phyloP scores from a whole-genome alignment of 2,113 vertebrate genomes.

The Anoplopoma fimbria region DNA sequence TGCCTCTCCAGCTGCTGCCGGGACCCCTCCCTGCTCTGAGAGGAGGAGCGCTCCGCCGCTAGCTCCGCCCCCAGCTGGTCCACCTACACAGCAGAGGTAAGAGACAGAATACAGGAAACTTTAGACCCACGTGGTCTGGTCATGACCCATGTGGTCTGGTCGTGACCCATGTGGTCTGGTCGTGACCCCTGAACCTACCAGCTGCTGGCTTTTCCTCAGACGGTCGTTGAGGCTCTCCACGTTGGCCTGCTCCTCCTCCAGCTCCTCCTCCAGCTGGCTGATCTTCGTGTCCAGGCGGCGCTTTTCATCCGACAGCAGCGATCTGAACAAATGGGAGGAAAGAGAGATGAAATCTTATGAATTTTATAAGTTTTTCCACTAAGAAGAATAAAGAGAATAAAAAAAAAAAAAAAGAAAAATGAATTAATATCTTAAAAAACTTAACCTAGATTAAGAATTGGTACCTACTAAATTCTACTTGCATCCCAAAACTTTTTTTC shows the following conservation, averaged over 20 bases:
- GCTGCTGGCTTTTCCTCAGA: conserved; percentile 92
- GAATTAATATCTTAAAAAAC: too few species aligned
- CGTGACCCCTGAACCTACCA: conserved; percentile 78
- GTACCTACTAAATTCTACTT: too few species aligned
- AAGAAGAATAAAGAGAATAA: too few species aligned
- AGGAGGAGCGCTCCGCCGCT: conserved; percentile 83
- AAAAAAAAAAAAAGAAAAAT: too few species aligned
- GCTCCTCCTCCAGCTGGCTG: conserved; percentile 92
- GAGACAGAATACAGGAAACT: not conserved
- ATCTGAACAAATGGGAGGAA: conserved; percentile 73
- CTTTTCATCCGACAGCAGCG: conserved; percentile 89
- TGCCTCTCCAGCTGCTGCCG: conserved; percentile 93
- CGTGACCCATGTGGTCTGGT: too few species aligned
- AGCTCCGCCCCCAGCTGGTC: conserved; percentile 92
- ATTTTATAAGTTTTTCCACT: not conserved
- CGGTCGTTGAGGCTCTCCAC: conserved; percentile 89
- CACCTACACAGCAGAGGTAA: conserved; percentile 74
- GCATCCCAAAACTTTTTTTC: too few species aligned
- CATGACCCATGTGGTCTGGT: too few species aligned
- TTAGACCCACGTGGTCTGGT: too few species aligned
- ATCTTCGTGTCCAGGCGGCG: conserved; percentile 91
- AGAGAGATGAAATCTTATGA: not conserved
- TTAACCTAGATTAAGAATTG: too few species aligned
- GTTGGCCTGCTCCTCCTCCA: conserved; percentile 93
- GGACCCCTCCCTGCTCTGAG: conserved; percentile 89